Percentiles rank a stretch among this genome's conserved stretches.
Conservation (phyloP, 1,140 invertebrate species). For the Drosophila varians region DNA sequence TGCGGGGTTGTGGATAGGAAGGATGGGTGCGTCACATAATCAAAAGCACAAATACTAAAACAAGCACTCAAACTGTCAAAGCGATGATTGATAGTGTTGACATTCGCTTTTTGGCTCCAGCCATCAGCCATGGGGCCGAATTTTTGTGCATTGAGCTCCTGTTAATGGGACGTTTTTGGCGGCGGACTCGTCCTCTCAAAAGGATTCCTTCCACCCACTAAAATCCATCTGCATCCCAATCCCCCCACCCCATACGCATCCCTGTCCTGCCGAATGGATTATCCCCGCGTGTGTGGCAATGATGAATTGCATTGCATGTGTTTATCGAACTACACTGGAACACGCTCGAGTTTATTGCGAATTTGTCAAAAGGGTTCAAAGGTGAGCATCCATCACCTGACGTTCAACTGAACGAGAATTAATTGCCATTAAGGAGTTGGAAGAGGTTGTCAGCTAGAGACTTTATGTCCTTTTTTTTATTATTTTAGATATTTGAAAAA, state of each 20-base stretch:
- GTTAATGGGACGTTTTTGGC: slow-evolving; percentile 68
- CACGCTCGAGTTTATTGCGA: slow-evolving; percentile 65
- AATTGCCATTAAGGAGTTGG: slow-evolving; percentile 27
- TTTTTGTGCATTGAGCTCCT: slow-evolving; percentile 75
- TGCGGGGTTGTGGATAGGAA: no score
- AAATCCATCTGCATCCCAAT: neutral
- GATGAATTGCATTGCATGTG: slow-evolving; percentile 76
- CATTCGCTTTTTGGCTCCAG: slow-evolving; percentile 79
- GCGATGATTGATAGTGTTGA: slow-evolving; percentile 82
- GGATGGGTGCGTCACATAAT: slow-evolving; percentile 64
- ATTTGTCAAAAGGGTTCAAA: slow-evolving; percentile 52
- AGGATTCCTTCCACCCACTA: slow-evolving; percentile 2
- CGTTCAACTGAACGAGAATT: slow-evolving; percentile 10
- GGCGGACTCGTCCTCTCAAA: slow-evolving; percentile 45
- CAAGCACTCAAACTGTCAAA: slow-evolving; percentile 82
- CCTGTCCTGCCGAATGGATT: slow-evolving; percentile 1
- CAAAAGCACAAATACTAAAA: slow-evolving; percentile 82
- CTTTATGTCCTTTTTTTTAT: neutral
- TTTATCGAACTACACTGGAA: slow-evolving; percentile 53
- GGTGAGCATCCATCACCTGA: slow-evolving; percentile 55
- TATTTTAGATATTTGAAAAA: neutral
- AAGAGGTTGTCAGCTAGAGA: neutral
- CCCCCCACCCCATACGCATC: no score
- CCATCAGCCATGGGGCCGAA: slow-evolving; percentile 38
- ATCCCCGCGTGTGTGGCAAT: slow-evolving; percentile 47